Evolutionary conservation across 2,888 invertebrate genomes (phyloP).

Genomic region (Harpalus rubripes): DNA sequence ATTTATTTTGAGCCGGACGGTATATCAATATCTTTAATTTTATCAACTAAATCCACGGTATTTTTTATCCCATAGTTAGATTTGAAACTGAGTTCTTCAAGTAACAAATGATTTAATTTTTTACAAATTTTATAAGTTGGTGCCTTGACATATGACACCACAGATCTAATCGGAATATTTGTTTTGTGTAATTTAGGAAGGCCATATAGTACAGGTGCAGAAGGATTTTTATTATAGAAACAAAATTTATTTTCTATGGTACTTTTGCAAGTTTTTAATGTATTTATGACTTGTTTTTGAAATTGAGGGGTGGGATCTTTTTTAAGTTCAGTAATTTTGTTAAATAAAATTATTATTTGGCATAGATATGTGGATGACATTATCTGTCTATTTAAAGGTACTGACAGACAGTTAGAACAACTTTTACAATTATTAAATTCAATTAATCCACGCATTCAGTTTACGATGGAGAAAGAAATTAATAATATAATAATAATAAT

Average conservation of each 20-base stretch:
- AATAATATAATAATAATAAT: no score
- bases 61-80: background rate
- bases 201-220: constrained; percentile 6
- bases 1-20: background rate
- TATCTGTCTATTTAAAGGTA: no score
- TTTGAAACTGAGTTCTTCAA: background rate
- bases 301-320: no score
- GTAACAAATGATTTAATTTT: constrained; percentile 14
- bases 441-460: no score
- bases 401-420: constrained; percentile 20
- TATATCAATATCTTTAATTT: background rate
- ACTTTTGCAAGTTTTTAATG: background rate
- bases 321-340: background rate
- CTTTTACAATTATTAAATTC: background rate
- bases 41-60: background rate
- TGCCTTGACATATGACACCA: constrained; percentile 31
- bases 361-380: no score
- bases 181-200: constrained; percentile 15
- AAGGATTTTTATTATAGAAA: constrained; percentile 11
- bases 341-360: constrained; percentile 10
- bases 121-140: constrained; percentile 25
- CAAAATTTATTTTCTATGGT: background rate
- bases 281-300: background rate
- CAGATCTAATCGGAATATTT: background rate
- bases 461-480: no score